Evolutionary conservation across 2,113 vertebrate species (phyloP).

Genomic region (Petrocephalus zakoni): DNA sequence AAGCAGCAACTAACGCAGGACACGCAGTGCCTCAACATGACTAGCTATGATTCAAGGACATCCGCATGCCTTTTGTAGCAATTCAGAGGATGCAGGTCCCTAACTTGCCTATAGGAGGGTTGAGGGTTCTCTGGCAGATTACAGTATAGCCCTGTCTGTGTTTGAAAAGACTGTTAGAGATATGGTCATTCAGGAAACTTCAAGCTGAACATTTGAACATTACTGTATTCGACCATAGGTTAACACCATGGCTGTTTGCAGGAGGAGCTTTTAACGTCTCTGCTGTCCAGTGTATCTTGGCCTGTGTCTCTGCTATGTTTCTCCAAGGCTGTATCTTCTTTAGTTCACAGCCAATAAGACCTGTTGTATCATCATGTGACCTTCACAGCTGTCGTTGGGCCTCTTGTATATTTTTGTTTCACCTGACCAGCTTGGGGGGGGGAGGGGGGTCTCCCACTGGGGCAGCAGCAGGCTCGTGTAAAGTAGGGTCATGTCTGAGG

Average conservation of each 20-base stretch:
- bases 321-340: not conserved
- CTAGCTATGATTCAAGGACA: not conserved
- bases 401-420: not conserved
- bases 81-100: not conserved
- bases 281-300: not conserved
- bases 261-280: not conserved
- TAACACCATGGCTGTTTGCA: not conserved
- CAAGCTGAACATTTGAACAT: not conserved
- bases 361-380: not conserved
- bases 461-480: not conserved
- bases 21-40: not conserved
- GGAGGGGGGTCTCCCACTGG: not conserved
- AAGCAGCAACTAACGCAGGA: not conserved
- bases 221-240: not conserved
- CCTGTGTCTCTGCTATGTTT: not conserved
- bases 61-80: not conserved
- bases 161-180: not conserved
- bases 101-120: not conserved
- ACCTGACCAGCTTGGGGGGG: not conserved
- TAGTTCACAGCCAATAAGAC: not conserved
- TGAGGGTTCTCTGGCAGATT: not conserved
- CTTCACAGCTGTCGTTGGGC: not conserved
- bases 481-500: not conserved
- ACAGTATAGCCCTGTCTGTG: not conserved
- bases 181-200: not conserved